phyloP scores from a whole-genome alignment of 1,140 invertebrate species.

The Bombus breviceps region DNA sequence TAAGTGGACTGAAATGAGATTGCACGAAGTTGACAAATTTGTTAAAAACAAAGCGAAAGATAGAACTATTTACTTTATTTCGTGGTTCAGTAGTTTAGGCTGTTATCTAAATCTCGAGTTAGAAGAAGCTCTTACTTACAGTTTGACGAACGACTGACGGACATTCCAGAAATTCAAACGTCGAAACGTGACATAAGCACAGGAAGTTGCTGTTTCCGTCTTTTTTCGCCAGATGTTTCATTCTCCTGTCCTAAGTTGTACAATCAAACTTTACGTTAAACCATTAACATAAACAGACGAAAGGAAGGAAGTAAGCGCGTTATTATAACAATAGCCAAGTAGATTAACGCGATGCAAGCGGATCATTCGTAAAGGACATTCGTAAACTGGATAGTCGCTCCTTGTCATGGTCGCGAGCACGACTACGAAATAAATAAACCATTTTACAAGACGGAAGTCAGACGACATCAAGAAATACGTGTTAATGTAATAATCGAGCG shows the following conservation, averaged over 20 bases:
- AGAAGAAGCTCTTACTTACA: background rate
- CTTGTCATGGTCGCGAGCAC: background rate
- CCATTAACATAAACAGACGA: background rate
- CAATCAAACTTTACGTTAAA: background rate
- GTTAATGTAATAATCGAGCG: background rate
- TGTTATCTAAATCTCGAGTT: background rate
- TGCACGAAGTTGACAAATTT: background rate
- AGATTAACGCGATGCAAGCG: background rate
- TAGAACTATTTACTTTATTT: background rate
- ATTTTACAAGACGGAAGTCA: conserved; percentile 13
- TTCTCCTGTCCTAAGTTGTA: background rate
- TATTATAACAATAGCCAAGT: background rate
- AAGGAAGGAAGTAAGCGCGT: background rate
- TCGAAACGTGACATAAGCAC: background rate
- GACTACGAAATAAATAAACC: conserved; percentile 1
- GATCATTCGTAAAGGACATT: conserved; percentile 12
- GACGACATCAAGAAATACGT: background rate
- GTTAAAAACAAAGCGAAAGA: background rate
- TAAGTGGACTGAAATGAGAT: background rate
- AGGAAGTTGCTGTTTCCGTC: background rate
- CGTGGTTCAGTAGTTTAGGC: background rate
- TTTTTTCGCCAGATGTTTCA: background rate
- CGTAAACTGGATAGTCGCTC: conserved; percentile 1
- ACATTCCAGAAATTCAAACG: background rate
- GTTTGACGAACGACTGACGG: background rate